Evolutionary conservation across 2,113 vertebrate species (phyloP), one percentile per base, ranked within the genome.

Genomic region (Chloropsis cyanopogon): DNA sequence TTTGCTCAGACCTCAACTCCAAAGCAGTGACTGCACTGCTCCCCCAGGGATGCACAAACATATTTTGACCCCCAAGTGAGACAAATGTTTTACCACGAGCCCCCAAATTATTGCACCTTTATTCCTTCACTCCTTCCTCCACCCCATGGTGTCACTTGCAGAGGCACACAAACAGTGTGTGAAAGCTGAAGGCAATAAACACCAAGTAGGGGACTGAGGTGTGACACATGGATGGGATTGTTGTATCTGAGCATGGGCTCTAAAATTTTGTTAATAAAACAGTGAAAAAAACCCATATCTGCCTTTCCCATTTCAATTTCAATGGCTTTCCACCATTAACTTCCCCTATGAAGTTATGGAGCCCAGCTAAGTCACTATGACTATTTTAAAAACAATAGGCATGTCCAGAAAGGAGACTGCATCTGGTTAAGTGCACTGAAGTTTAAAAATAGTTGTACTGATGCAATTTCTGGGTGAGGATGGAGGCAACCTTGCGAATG

Each of bases 401-500:
- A 20, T 23, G 72, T 57, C 65, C 93, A 96, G 80, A 96, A 88
- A 94, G 61, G 37, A 84, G 88, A 83, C 41, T 86, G 28, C 90
- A 95, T 90, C 76, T 81, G 72, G 42, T 94, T 71, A 94, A 95
- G 66, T 80, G 65, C 37, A 75, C 56, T 90, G 3, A 52, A 81
- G 47, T 75, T 93, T 93, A 81, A 96, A 95, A 96, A 95, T 71
- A 95, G 68, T 46, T 75, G 35, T 41, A 68, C 52, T 94, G 85
- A 90, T 95, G 88, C 93, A 96, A 81, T 78, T 95, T 90, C 85
- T 93, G 82, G 18, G 60, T 88, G 90, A 96, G 53, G 82, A 86
- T 78, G 76, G 91, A 90, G 82, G 57, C 68, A 92, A 84, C 85
- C 50, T 86, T 71, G 64, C 2, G 0, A 93, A 96, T 60, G 44